Evolutionary conservation across 2,797 vertebrate species (phyloP), one percentile per base, ranked within the genome.

Genomic region (Malurus leucopterus): DNA sequence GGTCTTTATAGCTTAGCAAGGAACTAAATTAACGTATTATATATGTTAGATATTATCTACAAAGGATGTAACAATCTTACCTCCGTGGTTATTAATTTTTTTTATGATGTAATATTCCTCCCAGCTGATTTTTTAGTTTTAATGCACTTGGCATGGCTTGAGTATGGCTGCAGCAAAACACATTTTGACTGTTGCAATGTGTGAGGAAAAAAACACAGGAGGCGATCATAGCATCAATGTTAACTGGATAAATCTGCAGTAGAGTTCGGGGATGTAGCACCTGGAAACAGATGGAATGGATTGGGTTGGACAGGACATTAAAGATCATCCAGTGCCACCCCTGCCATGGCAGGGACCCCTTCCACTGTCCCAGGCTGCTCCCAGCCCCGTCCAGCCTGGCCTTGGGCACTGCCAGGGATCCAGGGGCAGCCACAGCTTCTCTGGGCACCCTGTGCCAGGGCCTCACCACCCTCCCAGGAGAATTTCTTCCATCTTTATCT

Each of bases 351-450:
- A 84, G 34, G 24, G 40, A 75, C 47, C 26, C 21, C 17, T 68
- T 0, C 17, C 41, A 19, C 30, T 24, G 0, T 6, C 34, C 47
- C 54, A 68, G 24, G 40, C 0, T 67, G 16, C 47, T 61, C 62
- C 38, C 6, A 65, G 11, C 29, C 13, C 53, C 0, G 0, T 40
- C 54, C 47, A 53, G 0, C 34, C 24, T 61, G 55, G 21, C 41
- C 41, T 41, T 26, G 63, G 71, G 0, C 63, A 54, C 47, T 75
- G 0, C 24, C 63, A 68, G 47, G 40, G 54, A 34, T 68, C 40
- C 40, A 62, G 55, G 55, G 55, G 24, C 47, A 61, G 47, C 40
- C 62, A 5, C 47, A 68, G 54, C 54, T 75, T 0, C 47, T 61
- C 32, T 84, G 47, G 32, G 32, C 20, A 75, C 5, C 30, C 54